Evolutionary conservation across 1,140 invertebrate genomes (phyloP), one percentile per base, ranked within the genome.

Genomic region (Trissolcus basalis): DNA sequence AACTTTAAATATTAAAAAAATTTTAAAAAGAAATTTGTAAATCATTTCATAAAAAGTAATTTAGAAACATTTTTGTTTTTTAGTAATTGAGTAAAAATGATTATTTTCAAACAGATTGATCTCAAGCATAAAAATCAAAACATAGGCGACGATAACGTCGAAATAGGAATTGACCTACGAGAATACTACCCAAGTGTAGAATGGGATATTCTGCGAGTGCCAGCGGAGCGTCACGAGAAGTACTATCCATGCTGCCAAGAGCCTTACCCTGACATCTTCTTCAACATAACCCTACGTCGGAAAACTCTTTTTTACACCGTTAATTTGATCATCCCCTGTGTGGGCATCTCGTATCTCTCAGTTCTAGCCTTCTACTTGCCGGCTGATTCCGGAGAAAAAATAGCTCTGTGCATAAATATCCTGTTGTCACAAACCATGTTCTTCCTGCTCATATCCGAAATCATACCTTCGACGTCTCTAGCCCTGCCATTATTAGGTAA

Each of bases 401-500:
- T 99, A 67, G 97, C 97, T 0, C 91, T 99, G 1, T 98, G 97
- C 86, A 99, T 99, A 79, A 98, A 97, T 77, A 99, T 99, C 81
- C 91, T 99, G 0, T 92, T 99, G 12, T 99, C 98, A 0, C 95
- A 99, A 85, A 99, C 97, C 10, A 99, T 99, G 93, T 99, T 99
- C 89, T 99, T 99, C 90, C 89, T 99, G 67, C 92, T 99, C 5
- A 96, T 99, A 80, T 98, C 95, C 0, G 96, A 98, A 90, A 98
- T 99, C 79, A 99, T 99, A 88, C 98, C 98, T 0, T 98, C 98
- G 0, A 99, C 98, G 0, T 99, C 97, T 3, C 89, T 99, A 43
- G 97, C 98, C 0, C 90, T 99, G 32, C 98, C 98, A 5, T 89
- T 99, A 3, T 91, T 99, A 11, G 98, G 98, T 74, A 78, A 63